These are phyloP conservation scores for Serripes groenlandicus DNA, from an alignment of 2,888 invertebrate species.

Conservation along the genomic window DNA sequence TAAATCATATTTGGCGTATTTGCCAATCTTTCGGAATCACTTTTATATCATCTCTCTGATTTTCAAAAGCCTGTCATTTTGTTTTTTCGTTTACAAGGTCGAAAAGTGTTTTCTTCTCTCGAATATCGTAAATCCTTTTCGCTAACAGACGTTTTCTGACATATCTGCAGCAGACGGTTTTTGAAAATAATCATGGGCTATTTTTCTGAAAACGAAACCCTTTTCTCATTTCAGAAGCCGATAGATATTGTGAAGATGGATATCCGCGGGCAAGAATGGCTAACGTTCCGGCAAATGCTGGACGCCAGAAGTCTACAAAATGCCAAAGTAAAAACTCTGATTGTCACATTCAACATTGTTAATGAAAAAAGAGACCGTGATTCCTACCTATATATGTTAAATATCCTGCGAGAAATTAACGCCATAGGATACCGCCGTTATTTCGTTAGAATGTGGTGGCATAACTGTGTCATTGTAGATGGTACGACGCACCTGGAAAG, in stretches of 20 bases:
- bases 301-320: constrained; percentile 5
- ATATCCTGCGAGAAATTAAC: background rate
- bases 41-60: background rate
- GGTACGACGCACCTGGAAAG: constrained; percentile 8
- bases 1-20: no score
- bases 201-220: no score
- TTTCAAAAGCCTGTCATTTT: background rate
- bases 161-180: no score
- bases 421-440: background rate
- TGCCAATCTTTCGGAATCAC: no score
- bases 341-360: constrained; percentile 2
- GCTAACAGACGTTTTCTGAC: no score
- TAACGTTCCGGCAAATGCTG: constrained; percentile 6
- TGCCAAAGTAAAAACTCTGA: constrained; percentile 15
- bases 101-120: background rate
- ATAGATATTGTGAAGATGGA: constrained; percentile 14
- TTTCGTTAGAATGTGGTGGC: constrained; percentile 16
- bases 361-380: constrained; percentile 9
- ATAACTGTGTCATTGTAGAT: constrained; percentile 9
- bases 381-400: constrained; percentile 13
- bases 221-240: background rate
- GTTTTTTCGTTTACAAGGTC: no score
- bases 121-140: no score
- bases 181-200: no score
- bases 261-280: background rate